These are phyloP conservation scores for Lepidothrix coronata DNA, from an alignment of 2,113 vertebrate genomes.

Conservation along the genomic window DNA sequence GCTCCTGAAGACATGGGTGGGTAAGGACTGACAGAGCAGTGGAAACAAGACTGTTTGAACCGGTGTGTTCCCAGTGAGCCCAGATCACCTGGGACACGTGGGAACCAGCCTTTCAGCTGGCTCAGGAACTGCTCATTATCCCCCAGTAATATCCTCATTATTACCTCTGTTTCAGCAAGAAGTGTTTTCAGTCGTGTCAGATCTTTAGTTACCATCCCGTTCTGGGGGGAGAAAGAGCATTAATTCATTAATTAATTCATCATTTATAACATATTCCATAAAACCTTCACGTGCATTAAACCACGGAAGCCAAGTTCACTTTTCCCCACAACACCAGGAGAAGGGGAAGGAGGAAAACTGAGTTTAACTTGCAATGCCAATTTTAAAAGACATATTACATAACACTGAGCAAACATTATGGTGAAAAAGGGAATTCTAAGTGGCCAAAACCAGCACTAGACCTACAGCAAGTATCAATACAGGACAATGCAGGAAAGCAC, in stretches of 20 bases:
- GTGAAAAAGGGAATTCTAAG: neutral
- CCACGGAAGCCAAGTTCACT: neutral
- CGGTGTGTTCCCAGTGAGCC: neutral
- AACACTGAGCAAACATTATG: neutral
- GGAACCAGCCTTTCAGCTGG: neutral
- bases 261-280: neutral
- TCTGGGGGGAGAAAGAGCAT: constrained; percentile 73
- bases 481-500: neutral
- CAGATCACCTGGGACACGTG: neutral
- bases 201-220: constrained; percentile 96
- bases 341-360: neutral
- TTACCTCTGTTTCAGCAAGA: constrained; percentile 94
- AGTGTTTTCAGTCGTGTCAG: constrained; percentile 93
- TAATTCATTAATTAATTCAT: too few species aligned
- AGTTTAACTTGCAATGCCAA: neutral
- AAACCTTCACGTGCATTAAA: neutral
- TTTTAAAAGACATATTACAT: neutral
- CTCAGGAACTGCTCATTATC: neutral
- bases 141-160: constrained; percentile 10
- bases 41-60: neutral
- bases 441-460: neutral
- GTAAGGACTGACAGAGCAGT: neutral
- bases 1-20: neutral
- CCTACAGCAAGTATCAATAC: neutral
- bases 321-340: neutral